Evolutionary conservation across 2,113 vertebrate genomes (phyloP).

Genomic region (Mola mola): DNA sequence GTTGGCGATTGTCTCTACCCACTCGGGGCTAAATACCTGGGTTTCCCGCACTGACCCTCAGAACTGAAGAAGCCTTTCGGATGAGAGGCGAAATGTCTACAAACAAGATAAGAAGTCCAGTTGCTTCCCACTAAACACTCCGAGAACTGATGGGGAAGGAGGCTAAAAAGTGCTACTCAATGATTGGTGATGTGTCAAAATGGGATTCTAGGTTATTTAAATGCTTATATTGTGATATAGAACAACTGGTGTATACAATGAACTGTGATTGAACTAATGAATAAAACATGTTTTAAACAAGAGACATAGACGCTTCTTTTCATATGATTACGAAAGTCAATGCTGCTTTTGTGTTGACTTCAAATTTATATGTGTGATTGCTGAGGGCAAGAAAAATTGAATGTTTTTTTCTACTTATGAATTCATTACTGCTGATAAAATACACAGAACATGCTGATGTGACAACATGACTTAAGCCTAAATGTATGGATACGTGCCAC

Average conservation of each 20-base stretch:
- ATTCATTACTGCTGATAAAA: conserved; percentile 50
- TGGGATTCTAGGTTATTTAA: neutral
- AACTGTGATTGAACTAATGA: conserved; percentile 27
- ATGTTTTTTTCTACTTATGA: conserved; percentile 37
- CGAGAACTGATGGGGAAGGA: neutral
- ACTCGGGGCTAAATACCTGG: too few species aligned
- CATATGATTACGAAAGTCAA: too few species aligned
- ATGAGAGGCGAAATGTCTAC: too few species aligned
- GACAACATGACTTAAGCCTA: conserved; percentile 29
- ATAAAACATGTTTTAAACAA: conserved; percentile 22
- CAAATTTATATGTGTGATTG: too few species aligned
- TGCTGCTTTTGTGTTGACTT: too few species aligned
- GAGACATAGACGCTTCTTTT: too few species aligned
- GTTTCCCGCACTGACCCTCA: too few species aligned
- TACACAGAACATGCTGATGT: too few species aligned
- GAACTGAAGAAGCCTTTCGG: too few species aligned
- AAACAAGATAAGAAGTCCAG: too few species aligned
- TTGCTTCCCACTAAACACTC: too few species aligned
- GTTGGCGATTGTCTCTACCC: too few species aligned
- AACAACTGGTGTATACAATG: neutral
- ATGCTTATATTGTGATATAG: neutral
- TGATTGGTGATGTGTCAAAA: neutral
- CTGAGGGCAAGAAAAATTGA: conserved; percentile 27
- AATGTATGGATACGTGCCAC: conserved; percentile 47
- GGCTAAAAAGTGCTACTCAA: neutral